phyloP scores from a whole-genome alignment of 1,140 invertebrate species.

The Hypsibius dujardini region DNA sequence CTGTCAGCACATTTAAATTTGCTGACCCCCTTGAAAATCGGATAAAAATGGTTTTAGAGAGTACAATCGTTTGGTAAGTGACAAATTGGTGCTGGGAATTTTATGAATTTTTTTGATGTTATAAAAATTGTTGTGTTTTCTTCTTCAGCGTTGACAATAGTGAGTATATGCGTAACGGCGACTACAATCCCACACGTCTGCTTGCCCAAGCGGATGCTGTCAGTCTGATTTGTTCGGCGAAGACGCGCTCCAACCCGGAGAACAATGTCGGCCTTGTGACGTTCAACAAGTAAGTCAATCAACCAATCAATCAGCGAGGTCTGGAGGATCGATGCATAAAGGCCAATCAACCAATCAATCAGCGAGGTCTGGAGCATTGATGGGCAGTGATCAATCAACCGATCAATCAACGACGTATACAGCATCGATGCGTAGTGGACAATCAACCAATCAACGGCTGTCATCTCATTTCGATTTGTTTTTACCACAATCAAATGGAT shows the following conservation, averaged over 20 bases:
- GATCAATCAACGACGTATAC: no score
- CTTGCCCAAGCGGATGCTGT: conserved; percentile 98
- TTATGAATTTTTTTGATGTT: background rate
- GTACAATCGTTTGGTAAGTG: conserved; percentile 89
- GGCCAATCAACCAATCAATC: no score
- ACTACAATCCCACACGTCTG: conserved; percentile 84
- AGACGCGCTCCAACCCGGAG: conserved; percentile 89
- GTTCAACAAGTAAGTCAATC: conserved; percentile 57
- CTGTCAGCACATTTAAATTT: no score
- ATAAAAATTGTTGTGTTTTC: conserved; percentile 26
- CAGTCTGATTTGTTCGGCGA: conserved; percentile 87
- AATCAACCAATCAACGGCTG: no score
- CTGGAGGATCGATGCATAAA: no score
- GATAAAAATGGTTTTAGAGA: conserved; percentile 80
- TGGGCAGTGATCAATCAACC: no score
- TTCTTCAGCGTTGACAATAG: conserved; percentile 84
- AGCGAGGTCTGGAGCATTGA: no score
- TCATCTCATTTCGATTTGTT: no score
- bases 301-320: no score
- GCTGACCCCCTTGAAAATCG: no score
- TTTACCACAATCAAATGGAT: no score
- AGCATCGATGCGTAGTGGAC: no score
- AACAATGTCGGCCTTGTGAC: conserved; percentile 96
- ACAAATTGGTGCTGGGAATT: background rate
- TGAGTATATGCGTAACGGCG: conserved; percentile 98